phyloP scores from a whole-genome alignment of 2,113 vertebrate genomes.

The Triplophysa rosa region DNA sequence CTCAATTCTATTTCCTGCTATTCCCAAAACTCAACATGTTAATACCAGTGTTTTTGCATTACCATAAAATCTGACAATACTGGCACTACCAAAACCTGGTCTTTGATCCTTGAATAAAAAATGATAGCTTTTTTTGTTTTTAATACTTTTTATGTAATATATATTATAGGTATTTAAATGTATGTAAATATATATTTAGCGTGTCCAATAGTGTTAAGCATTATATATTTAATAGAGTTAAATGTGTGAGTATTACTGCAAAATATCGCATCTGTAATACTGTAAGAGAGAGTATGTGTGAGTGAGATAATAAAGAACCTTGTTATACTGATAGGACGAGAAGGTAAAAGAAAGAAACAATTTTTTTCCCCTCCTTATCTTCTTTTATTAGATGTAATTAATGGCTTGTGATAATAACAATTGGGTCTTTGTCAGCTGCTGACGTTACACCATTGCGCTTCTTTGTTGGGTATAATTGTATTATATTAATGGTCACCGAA shows the following conservation, averaged over 20 bases:
- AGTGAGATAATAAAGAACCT: constrained; percentile 14
- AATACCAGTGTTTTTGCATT: constrained; percentile 59
- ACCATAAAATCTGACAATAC: constrained; percentile 22
- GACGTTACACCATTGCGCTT: constrained; percentile 53
- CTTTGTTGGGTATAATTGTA: constrained; percentile 71
- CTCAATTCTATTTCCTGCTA: constrained; percentile 64
- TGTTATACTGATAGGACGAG: background rate
- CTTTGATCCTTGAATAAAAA: background rate
- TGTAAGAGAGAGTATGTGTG: background rate
- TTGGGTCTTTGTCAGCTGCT: constrained; percentile 59
- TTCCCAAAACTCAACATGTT: constrained; percentile 64
- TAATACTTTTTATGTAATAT: too few relatives aligned
- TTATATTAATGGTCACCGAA: constrained; percentile 66
- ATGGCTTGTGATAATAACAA: constrained; percentile 61
- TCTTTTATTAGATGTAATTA: constrained; percentile 66
- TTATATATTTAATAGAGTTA: background rate
- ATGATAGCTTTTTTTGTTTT: background rate
- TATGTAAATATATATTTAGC: background rate
- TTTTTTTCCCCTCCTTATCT: constrained; percentile 34
- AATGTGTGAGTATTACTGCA: background rate
- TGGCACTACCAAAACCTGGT: too few relatives aligned
- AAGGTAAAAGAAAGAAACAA: background rate
- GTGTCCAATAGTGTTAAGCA: background rate
- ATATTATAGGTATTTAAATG: too few relatives aligned
- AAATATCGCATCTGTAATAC: constrained; percentile 7